Conservation (phyloP, 2,797 vertebrate genomes). For the Lagocephalus sceleratus region DNA sequence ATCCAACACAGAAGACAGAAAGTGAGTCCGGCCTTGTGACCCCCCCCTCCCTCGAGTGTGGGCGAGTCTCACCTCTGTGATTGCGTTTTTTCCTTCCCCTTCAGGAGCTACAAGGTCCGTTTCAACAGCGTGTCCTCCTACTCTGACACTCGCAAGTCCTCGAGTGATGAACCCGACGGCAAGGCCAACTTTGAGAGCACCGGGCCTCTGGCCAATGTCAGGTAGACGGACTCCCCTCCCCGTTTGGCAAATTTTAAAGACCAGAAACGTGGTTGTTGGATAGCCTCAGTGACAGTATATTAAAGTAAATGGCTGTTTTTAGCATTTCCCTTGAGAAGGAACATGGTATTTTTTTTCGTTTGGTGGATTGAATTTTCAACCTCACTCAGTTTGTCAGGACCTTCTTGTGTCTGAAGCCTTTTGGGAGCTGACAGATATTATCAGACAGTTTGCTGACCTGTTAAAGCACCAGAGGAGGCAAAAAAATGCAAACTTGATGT, state of each 20-base stretch:
- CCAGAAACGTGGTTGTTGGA: too few species aligned
- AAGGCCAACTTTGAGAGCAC: constrained; percentile 93
- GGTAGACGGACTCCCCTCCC: constrained; percentile 67
- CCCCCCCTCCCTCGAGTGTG: not conserved
- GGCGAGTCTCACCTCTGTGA: not conserved
- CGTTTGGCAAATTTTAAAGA: too few species aligned
- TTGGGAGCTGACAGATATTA: constrained; percentile 4
- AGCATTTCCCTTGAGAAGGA: too few species aligned
- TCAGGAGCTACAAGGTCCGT: constrained; percentile 96
- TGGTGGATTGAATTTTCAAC: not conserved
- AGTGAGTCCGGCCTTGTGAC: constrained; percentile 74
- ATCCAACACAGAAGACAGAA: constrained; percentile 88
- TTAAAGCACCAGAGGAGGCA: constrained; percentile 4
- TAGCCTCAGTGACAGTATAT: not conserved
- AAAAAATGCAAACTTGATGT: constrained; percentile 18
- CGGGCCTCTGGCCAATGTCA: constrained; percentile 92
- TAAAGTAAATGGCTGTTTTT: too few species aligned
- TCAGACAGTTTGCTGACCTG: constrained; percentile 19
- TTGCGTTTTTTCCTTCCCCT: constrained; percentile 4
- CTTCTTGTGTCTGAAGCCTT: not conserved
- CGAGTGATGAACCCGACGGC: constrained; percentile 85
- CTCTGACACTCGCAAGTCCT: constrained; percentile 90
- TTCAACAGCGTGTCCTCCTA: constrained; percentile 98
- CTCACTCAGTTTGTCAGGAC: not conserved
- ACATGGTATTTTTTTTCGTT: not conserved